phyloP scores from a whole-genome alignment of 1,140 invertebrate genomes.

The Brevipalpus yothersi region DNA sequence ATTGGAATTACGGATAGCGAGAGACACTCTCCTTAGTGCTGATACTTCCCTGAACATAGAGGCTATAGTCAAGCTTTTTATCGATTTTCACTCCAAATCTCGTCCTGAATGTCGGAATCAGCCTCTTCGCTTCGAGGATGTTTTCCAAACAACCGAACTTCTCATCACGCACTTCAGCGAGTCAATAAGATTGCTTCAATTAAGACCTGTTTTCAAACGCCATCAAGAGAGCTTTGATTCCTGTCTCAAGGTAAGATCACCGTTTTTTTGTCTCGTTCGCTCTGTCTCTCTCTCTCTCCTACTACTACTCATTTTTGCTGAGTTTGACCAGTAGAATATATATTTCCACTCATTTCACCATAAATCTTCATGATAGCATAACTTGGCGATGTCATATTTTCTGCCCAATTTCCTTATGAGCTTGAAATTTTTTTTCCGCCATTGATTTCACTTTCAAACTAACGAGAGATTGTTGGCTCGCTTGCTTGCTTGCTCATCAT shows the following conservation, averaged over 20 bases:
- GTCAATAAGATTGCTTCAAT: conserved; percentile 25
- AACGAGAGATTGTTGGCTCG: no score
- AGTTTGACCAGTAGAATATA: no score
- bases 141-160: conserved; percentile 22
- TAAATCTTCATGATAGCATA: no score
- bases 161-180: conserved; percentile 15
- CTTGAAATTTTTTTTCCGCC: no score
- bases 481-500: no score
- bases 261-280: not conserved
- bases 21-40: conserved; percentile 37
- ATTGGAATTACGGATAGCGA: conserved; percentile 44
- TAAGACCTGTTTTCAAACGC: conserved; percentile 40
- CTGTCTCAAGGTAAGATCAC: conserved; percentile 24
- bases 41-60: conserved; percentile 60
- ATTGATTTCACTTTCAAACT: no score
- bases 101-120: conserved; percentile 25
- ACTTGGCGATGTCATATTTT: no score
- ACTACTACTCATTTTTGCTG: not conserved
- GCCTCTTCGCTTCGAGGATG: conserved; percentile 39
- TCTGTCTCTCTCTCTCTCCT: not conserved
- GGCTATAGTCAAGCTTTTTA: conserved; percentile 37
- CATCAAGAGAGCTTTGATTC: conserved; percentile 55
- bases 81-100: conserved; percentile 43
- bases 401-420: no score
- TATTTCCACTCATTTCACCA: no score